Conservation (phyloP, 1,140 invertebrate species). For the Scaptomyza hsui region DNA sequence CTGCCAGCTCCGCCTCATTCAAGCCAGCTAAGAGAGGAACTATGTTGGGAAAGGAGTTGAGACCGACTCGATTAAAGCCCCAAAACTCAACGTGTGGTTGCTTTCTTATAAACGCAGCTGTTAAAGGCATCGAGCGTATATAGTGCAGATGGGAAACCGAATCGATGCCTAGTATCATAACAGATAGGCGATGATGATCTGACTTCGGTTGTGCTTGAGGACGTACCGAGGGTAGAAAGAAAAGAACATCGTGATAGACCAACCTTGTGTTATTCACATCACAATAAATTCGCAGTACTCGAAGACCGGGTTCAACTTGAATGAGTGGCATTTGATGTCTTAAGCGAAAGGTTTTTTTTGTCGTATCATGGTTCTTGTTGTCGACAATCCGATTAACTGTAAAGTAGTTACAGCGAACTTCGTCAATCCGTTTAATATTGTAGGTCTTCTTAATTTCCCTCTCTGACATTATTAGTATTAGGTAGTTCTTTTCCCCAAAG, state of each 20-base stretch:
- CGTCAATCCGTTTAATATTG: not conserved
- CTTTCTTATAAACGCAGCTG: constrained; percentile 85
- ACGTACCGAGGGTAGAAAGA: constrained; percentile 52
- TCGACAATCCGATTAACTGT: not conserved
- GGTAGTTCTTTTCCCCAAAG: not conserved
- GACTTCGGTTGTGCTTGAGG: not conserved
- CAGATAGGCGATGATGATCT: constrained; percentile 76
- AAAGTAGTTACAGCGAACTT: constrained; percentile 4
- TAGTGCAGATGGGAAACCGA: constrained; percentile 93
- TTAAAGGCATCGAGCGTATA: constrained; percentile 90
- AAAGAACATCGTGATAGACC: constrained; percentile 43
- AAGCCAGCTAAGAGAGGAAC: constrained; percentile 89
- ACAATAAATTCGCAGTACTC: constrained; percentile 16
- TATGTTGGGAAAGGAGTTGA: constrained; percentile 92
- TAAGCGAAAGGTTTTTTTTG: not conserved
- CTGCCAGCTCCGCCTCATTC: constrained; percentile 85
- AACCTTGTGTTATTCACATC: not conserved
- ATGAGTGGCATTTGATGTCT: not conserved
- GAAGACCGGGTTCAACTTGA: not conserved
- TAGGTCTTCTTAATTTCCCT: not conserved
- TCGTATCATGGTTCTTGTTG: not conserved
- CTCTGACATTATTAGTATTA: not conserved
- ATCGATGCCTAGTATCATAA: constrained; percentile 93
- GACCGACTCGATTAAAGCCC: constrained; percentile 92
- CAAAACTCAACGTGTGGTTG: constrained; percentile 88